These are phyloP conservation scores for Phodopus roborovskii DNA, from an alignment of 2,113 vertebrate genomes.

Conservation along the genomic window DNA sequence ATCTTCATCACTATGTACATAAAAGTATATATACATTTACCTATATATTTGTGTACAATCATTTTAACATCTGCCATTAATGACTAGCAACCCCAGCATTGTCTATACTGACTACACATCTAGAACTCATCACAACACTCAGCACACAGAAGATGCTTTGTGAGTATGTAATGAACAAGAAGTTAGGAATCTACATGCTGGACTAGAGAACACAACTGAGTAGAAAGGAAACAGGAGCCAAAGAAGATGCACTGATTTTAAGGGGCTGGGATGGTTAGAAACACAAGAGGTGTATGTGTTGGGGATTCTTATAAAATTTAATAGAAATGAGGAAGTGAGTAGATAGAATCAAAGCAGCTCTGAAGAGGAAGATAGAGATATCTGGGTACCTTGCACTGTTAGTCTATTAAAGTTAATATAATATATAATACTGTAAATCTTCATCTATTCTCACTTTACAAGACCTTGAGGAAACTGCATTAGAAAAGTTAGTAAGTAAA, in stretches of 20 bases:
- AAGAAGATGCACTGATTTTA: background rate
- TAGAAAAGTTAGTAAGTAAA: background rate
- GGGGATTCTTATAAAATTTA: background rate
- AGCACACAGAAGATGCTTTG: background rate
- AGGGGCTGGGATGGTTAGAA: background rate
- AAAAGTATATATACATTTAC: background rate
- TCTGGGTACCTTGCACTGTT: background rate
- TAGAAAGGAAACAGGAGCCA: background rate
- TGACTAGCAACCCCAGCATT: background rate
- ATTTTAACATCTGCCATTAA: background rate
- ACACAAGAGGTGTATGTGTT: background rate
- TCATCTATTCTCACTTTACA: background rate
- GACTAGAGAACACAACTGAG: background rate
- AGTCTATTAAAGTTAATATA: background rate
- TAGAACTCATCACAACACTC: background rate
- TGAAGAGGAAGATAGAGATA: background rate
- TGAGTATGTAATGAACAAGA: background rate
- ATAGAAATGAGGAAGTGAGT: background rate
- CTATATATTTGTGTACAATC: background rate
- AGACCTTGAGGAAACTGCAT: background rate
- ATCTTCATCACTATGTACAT: background rate
- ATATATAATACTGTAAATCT: background rate
- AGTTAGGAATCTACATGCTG: background rate
- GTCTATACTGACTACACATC: background rate
- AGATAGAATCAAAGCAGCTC: background rate